phyloP scores from a whole-genome alignment of 1,140 invertebrate species.

The Akabosia matsudoensis region DNA sequence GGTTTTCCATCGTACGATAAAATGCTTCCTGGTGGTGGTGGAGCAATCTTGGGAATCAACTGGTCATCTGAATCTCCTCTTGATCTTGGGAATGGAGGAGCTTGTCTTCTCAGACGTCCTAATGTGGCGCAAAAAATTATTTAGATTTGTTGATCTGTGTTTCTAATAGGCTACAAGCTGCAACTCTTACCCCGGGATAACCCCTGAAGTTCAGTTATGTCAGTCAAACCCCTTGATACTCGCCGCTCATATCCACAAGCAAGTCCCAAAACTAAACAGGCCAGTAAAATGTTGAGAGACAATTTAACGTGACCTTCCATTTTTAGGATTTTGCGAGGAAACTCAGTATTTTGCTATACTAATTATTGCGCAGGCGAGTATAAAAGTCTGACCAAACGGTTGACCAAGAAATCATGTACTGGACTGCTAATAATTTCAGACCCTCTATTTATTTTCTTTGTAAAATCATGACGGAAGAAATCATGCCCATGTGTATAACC shows the following conservation, averaged over 20 bases:
- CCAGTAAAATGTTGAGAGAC: neutral
- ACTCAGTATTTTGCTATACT: too few relatives aligned
- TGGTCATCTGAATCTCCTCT: neutral
- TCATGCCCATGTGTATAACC: too few relatives aligned
- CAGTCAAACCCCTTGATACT: neutral
- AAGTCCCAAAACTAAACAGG: neutral
- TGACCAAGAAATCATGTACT: neutral
- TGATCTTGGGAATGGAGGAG: neutral
- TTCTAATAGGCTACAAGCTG: too few relatives aligned
- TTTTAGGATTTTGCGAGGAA: neutral
- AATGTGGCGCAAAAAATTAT: neutral
- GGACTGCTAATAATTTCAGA: neutral
- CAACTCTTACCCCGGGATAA: too few relatives aligned
- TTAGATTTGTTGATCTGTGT: too few relatives aligned
- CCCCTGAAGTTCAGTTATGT: neutral
- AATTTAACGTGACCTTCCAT: neutral
- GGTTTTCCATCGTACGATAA: conserved; percentile 24
- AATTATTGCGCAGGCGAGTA: neutral
- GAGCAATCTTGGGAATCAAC: conserved; percentile 12
- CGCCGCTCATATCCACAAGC: neutral
- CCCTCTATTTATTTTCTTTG: neutral
- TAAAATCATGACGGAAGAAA: too few relatives aligned
- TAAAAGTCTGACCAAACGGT: neutral
- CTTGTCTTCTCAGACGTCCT: neutral
- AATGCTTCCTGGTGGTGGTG: conserved; percentile 21